A percentile compares a stretch with the other conserved stretches of the same genome.
phyloP scores from a whole-genome alignment of 2,113 vertebrate genomes.

The Sylvicapra grimmia region DNA sequence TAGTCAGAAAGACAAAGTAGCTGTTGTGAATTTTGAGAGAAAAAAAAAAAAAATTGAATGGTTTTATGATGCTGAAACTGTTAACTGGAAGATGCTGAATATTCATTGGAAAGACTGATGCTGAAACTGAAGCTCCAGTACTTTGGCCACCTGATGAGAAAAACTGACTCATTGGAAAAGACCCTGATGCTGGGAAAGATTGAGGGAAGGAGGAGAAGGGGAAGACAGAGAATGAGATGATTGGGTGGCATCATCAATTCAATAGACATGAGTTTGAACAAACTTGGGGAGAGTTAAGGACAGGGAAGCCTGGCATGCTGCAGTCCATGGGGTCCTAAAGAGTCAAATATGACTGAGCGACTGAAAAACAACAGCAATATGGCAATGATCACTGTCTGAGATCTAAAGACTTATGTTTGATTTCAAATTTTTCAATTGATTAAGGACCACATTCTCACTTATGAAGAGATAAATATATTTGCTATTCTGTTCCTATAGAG shows the following conservation, averaged over 20 bases:
- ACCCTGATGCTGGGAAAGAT: background rate
- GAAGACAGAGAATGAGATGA: background rate
- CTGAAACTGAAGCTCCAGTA: background rate
- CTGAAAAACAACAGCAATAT: background rate
- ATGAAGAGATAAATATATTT: background rate
- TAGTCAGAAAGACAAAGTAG: background rate
- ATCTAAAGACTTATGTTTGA: background rate
- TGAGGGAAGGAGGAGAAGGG: background rate
- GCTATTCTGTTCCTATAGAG: rapidly evolving
- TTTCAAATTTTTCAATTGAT: background rate
- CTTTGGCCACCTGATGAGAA: background rate
- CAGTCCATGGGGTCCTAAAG: background rate
- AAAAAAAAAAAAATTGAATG: background rate
- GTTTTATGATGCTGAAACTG: background rate
- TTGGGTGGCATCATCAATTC: background rate
- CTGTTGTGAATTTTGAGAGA: background rate
- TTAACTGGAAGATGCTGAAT: background rate
- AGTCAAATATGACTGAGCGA: background rate
- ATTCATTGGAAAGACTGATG: background rate
- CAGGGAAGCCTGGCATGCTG: background rate
- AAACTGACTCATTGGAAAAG: background rate
- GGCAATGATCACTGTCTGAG: background rate
- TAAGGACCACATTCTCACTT: background rate
- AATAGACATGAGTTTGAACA: background rate
- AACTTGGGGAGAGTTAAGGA: background rate